Evolutionary conservation across 2,888 invertebrate genomes (phyloP), one percentile per base, ranked within the genome.

Genomic region (Cynaeus angustus): DNA sequence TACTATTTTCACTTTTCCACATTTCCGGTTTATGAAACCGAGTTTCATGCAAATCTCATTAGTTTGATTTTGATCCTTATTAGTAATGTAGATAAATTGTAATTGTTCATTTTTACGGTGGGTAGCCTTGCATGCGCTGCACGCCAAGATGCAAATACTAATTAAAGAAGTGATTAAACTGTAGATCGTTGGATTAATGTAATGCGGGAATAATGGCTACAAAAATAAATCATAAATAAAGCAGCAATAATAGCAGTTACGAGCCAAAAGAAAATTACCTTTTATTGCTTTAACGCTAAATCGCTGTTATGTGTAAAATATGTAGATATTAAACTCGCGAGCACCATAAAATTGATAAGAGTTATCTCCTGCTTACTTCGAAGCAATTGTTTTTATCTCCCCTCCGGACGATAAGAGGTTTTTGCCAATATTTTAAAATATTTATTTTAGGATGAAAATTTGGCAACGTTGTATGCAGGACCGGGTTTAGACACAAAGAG

Each of bases 331-430:
- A 10, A 12, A 38, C 62, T 45, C 30, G 33, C 37, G 43, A 61
- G 10, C 30, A 30, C 30, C 30, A 61, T 61, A 48, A 61, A 55
- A 37, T 38, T 41, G 62, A 62, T 62, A 62, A 62, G 50, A 62
- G 37, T 16, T 62, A 50, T 62, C 50, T 62, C 14, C n/a, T 26
- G 50, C 37, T 37, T 50, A 38, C 48, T 62, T 37, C 43, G 26
- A 38, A 48, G 48, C 62, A 50, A 62, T 50, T 62, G 62, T 41
- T 48, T n/a, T 62, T 62, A 50, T 62, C 38, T 59, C 46, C 45
- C 45, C 45, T 13, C 13, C 9, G 37, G 12, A 26, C 4, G 58
- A 58, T 58, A 45, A 58, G 28, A 50, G 52, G 26, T 52, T 52
- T 52, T 30, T 7, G 30, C 30, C 52, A 30, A 52, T 52, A 52